Evolutionary conservation across 2,797 vertebrate species (phyloP).

Genomic region (Alcedo quadribrachys): DNA sequence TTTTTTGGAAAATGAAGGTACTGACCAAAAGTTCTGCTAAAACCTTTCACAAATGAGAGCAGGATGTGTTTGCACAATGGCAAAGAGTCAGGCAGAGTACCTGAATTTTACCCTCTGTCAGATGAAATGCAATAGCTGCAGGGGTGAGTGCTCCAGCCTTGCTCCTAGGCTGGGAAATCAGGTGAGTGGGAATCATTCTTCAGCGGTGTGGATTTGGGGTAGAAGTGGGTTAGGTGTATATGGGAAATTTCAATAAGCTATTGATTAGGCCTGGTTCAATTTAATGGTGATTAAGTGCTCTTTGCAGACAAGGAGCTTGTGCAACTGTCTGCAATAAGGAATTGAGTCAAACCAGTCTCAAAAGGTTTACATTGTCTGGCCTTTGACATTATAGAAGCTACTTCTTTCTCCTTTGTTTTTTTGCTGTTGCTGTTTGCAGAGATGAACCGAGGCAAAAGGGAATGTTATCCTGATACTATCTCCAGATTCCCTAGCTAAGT

Average conservation of each 20-base stretch:
- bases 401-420: background rate
- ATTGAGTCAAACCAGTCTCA: background rate
- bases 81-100: background rate
- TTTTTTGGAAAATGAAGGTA: background rate
- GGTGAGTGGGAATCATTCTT: background rate
- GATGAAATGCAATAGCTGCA: background rate
- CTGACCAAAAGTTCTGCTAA: background rate
- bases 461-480: background rate
- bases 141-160: background rate
- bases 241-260: background rate
- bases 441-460: background rate
- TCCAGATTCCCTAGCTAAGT: background rate
- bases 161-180: background rate
- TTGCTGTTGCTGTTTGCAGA: background rate
- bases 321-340: rapidly evolving
- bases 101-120: constrained; percentile 8
- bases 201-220: background rate
- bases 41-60: background rate
- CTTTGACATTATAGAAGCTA: background rate
- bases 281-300: background rate
- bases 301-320: background rate
- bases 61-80: background rate
- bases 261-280: background rate
- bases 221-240: background rate
- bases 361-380: rapidly evolving